A percentile compares a stretch with the other conserved stretches of the same genome.
These are phyloP conservation scores for Charadrius vociferus DNA, from an alignment of 2,113 vertebrate species.

Conservation along the genomic window DNA sequence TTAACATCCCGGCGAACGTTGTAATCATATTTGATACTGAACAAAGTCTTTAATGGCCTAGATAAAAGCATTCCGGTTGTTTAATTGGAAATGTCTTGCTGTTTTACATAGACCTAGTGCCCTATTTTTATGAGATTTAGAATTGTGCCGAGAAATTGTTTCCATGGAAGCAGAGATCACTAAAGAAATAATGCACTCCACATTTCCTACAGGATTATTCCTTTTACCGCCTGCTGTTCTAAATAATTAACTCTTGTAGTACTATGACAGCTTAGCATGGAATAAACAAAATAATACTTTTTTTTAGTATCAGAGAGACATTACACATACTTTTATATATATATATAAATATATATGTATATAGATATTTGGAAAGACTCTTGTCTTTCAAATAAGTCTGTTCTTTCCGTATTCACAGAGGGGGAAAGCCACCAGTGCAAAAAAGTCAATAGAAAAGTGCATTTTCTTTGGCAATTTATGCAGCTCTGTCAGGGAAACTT, in stretches of 20 bases:
- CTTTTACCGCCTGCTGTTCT: conserved; percentile 6
- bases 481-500: neutral
- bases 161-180: conserved; percentile 66
- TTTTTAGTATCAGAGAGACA: neutral
- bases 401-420: neutral
- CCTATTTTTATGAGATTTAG: conserved; percentile 46
- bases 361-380: neutral
- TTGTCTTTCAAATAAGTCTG: neutral
- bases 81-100: conserved; percentile 60
- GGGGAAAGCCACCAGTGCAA: neutral
- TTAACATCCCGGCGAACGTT: neutral
- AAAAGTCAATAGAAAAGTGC: neutral
- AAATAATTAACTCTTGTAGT: conserved; percentile 34
- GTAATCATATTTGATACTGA: neutral
- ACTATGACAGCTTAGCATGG: neutral
- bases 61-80: conserved; percentile 29
- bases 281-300: neutral
- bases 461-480: neutral
- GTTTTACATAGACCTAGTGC: conserved; percentile 55
- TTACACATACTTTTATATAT: neutral
- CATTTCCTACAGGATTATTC: conserved; percentile 38
- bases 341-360: no score
- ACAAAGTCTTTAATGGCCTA: conserved; percentile 48
- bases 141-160: conserved; percentile 62
- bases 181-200: conserved; percentile 25